Conservation (phyloP, 92 coral and sea anemone species). For the Galaxea fascicularis region DNA sequence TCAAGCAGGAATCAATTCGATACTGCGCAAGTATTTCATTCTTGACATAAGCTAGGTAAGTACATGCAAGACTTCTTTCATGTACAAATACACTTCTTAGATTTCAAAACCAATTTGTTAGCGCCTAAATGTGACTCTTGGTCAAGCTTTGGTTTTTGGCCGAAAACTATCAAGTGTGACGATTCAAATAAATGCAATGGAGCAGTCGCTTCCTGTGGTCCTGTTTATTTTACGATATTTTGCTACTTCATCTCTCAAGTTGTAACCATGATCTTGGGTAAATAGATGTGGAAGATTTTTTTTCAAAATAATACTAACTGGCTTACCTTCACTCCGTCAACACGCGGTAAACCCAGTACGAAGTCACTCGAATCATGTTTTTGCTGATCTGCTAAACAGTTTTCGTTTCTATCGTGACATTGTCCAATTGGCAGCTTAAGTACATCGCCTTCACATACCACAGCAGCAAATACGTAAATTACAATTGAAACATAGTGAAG, state of each 20-base stretch:
- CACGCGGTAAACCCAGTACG: constrained; percentile 60
- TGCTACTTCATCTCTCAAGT: not conserved
- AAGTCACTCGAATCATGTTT: not conserved
- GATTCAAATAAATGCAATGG: not conserved
- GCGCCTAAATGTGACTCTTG: not conserved
- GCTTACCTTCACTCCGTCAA: constrained; percentile 78
- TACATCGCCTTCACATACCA: constrained; percentile 6
- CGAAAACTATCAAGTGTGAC: not conserved
- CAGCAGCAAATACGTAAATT: not conserved
- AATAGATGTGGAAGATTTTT: not conserved
- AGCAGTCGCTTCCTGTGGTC: not conserved
- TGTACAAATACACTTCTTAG: no score
- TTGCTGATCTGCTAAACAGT: constrained; percentile 8
- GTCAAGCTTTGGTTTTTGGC: not conserved
- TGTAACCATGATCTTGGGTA: not conserved
- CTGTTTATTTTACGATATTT: not conserved
- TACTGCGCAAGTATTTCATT: not conserved
- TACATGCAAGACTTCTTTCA: not conserved
- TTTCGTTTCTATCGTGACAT: constrained; percentile 52
- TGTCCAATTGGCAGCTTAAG: constrained; percentile 29
- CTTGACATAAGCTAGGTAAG: not conserved
- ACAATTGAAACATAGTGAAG: constrained; percentile 13
- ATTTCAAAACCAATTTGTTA: no score
- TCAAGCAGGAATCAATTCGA: not conserved
- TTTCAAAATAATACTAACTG: no score